A percentile compares a stretch with the other conserved stretches of the same genome.
These are phyloP conservation scores for Poeciliopsis presidionis DNA, from an alignment of 2,797 vertebrate genomes.

Conservation along the genomic window DNA sequence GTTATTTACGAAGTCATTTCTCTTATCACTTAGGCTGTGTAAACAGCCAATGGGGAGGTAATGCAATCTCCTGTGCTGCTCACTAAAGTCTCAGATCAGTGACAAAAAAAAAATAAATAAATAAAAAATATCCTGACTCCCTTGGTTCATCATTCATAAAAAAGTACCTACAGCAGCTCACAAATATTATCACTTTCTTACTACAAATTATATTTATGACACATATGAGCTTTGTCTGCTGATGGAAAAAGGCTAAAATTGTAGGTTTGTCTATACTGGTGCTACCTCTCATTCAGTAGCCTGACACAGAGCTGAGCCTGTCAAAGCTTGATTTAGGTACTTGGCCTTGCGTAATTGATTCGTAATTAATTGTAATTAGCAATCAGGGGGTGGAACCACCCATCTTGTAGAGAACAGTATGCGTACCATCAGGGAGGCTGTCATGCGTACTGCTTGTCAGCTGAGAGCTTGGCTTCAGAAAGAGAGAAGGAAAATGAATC, in stretches of 20 bases:
- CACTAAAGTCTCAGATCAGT: constrained; percentile 62
- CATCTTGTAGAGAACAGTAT: constrained; percentile 65
- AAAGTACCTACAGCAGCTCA: constrained; percentile 26
- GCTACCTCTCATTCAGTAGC: constrained; percentile 35
- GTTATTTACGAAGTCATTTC: constrained; percentile 80
- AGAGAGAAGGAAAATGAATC: constrained; percentile 30
- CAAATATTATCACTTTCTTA: constrained; percentile 19
- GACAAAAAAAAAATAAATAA: constrained; percentile 10
- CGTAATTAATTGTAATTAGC: constrained; percentile 78
- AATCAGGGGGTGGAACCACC: constrained; percentile 67
- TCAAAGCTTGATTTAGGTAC: constrained; percentile 72
- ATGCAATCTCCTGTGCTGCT: constrained; percentile 72
- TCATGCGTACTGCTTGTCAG: constrained; percentile 50
- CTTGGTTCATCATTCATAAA: constrained; percentile 56
- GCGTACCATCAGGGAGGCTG: constrained; percentile 36
- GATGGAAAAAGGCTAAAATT: constrained; percentile 29
- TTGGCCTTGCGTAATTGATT: constrained; percentile 78
- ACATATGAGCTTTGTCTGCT: constrained; percentile 18
- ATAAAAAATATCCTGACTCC: constrained; percentile 14
- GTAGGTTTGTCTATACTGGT: constrained; percentile 23
- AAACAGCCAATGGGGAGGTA: constrained; percentile 79
- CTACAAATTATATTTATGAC: constrained; percentile 28
- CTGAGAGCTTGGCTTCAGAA: constrained; percentile 16
- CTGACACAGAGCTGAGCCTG: constrained; percentile 36
- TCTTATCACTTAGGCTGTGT: constrained; percentile 79